phyloP scores from a whole-genome alignment of 2,888 invertebrate species.

The Octodonta nipae region DNA sequence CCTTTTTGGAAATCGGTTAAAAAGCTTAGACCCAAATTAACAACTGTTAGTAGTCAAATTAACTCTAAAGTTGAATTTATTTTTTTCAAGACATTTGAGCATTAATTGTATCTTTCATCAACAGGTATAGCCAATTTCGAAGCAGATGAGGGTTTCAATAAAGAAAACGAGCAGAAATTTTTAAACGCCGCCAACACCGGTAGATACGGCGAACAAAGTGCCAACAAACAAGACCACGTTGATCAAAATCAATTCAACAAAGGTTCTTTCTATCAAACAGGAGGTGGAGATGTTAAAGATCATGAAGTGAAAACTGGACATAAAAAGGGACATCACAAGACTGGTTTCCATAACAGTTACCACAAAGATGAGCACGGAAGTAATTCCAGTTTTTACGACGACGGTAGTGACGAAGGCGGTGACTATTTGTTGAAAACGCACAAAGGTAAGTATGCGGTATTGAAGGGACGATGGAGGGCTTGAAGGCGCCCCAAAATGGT shows the following conservation, averaged over 20 bases:
- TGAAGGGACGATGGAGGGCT: neutral
- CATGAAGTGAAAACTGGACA: slow-evolving; percentile 35
- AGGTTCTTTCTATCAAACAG: slow-evolving; percentile 26
- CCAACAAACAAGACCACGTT: slow-evolving; percentile 24
- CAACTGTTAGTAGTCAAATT: no score
- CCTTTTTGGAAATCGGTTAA: no score
- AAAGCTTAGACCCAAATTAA: no score
- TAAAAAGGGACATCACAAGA: slow-evolving; percentile 55
- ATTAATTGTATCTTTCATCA: neutral
- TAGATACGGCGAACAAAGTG: slow-evolving; percentile 24
- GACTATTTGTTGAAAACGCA: slow-evolving; percentile 28
- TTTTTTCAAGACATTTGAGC: no score
- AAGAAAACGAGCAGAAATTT: slow-evolving; percentile 25
- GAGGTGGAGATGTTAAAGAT: slow-evolving; percentile 24
- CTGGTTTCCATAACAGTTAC: slow-evolving; percentile 55
- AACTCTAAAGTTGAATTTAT: no score
- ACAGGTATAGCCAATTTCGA: slow-evolving; percentile 25
- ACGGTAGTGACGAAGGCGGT: slow-evolving; percentile 39
- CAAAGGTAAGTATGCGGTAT: slow-evolving; percentile 23
- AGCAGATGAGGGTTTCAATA: slow-evolving; percentile 28
- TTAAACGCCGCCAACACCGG: slow-evolving; percentile 25
- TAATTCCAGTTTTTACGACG: slow-evolving; percentile 56
- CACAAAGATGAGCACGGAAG: slow-evolving; percentile 58
- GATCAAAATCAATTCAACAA: slow-evolving; percentile 25
- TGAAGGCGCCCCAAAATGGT: neutral